Base-by-base conservation (phyloP, 2,888 invertebrate species). In the Pelosia muscerda region DNA sequence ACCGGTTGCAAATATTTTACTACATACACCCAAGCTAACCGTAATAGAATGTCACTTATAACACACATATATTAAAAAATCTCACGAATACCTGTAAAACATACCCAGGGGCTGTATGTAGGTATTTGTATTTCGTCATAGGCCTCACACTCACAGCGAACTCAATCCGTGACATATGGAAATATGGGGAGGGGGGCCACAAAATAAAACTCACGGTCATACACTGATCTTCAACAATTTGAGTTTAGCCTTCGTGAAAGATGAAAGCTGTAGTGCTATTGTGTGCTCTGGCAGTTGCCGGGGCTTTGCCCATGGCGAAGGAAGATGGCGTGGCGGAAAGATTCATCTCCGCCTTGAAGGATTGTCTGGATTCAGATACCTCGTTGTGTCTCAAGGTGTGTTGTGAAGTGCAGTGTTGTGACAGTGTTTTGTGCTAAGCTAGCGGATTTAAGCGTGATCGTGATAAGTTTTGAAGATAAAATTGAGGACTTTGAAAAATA, bases 341-440 rank as follows among this genome's bases (percentile, higher is more conserved):
- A 71, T 92, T 95, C 85, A 84, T 94, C 69, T 90, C 92, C 8
- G 85, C 90, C 10, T 81, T 97, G 72, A 96, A 96, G 89, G 96
- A 96, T 84, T 97, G 97, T 90, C 96, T 97, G 82, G 96, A 96
- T 74, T 95, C 96, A 74, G 96, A 97, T 81, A 95, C 97, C 85
- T 94, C 96, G 82, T 92, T 97, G 89, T 97, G 97, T 86, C 90
- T 97, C 76, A 97, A 97, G 96, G 97, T 97, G 95, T 95, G 93
- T 91, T 95, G 93, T 91, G 89, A 79, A 88, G 91, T 93, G 92
- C 77, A 75, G 79, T 78, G 78, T 71, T 85, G 91, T 90, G 90
- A 80, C 59, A 77, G 78, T 78, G 79, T 61, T 71, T 69, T 77
- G 85, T 86, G 82, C 9, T 42, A 15, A 23, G 15, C 28, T 54